Evolutionary conservation across 2,888 invertebrate genomes (phyloP), one percentile per base, ranked within the genome.

Genomic region (Agrochola lota): DNA sequence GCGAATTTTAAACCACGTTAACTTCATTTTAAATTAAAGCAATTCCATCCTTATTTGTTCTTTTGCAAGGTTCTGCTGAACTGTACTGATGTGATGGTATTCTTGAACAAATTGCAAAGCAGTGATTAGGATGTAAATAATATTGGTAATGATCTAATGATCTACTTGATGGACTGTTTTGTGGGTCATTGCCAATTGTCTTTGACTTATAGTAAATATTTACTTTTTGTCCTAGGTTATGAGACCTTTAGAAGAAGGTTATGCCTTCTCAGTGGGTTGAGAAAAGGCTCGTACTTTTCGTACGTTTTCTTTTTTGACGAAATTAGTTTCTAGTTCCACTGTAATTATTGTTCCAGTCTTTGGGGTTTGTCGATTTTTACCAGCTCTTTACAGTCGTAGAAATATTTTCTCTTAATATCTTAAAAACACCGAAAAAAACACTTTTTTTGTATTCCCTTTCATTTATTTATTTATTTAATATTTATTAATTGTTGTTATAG

Each of bases 111-210:
- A 74, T 84, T 72, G 40, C 26, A 12, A 46, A 6, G 40, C n/a
- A 66, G 40, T 78, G 35, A 81, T 81, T 81, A 66, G 62, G 62
- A 80, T 76, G 71, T 74, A 74, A 84, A 86, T 85, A 46, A 57
- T 74, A 69, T 81, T 78, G 81, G 87, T 87, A 77, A 87, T 83
- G 83, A 77, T 82, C 83, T 86, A 77, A 87, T 83, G 83, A 78
- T 83, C 78, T 83, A 83, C 73, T 83, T 85, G 57, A 40, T 64
- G 67, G 23, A 40, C 64, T 77, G 57, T 64, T 82, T 71, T 78
- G 49, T 86, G 12, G 74, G 84, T 83, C 84, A 84, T 26, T 67
- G 83, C 67, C 74, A 71, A 1, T 20, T 57, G 49, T 72, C 30
- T 63, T 3, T 1, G 15, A 26, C 9, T 43, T 30, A n/a, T 2